Conservation (phyloP, 2,113 vertebrate genomes). For the Petrocephalus zakoni region DNA sequence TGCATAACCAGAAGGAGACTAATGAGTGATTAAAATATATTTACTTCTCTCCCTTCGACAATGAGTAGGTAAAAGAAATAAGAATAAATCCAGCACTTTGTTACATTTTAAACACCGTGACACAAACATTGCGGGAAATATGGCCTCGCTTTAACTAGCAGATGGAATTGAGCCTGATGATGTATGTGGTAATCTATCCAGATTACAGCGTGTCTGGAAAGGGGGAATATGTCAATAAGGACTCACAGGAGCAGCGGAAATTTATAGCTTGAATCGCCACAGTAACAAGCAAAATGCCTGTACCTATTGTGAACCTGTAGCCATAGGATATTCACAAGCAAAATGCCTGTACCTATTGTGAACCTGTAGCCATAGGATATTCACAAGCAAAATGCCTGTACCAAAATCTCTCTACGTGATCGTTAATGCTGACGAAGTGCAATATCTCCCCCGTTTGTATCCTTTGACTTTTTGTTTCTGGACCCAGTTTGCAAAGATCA, state of each 20-base stretch:
- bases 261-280: slow-evolving; percentile 42
- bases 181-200: slow-evolving; percentile 36
- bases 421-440: background rate
- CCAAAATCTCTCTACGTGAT: background rate
- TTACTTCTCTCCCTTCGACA: slow-evolving; percentile 10
- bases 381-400: slow-evolving; percentile 25
- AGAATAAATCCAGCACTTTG: background rate
- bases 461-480: background rate
- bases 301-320: slow-evolving; percentile 20
- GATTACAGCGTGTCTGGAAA: slow-evolving; percentile 29
- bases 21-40: slow-evolving; percentile 21
- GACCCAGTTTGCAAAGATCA: background rate
- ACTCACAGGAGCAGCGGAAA: slow-evolving; percentile 37
- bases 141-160: slow-evolving; percentile 7
- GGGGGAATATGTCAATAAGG: slow-evolving; percentile 39
- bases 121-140: slow-evolving; percentile 25
- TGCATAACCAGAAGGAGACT: slow-evolving; percentile 3
- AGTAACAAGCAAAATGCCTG: slow-evolving; percentile 37
- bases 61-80: background rate
- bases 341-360: slow-evolving; percentile 22
- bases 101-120: slow-evolving; percentile 9
- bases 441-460: background rate
- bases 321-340: slow-evolving; percentile 32
- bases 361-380: slow-evolving; percentile 29
- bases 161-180: slow-evolving; percentile 27